These are phyloP conservation scores for Poecile montanus DNA, from an alignment of 2,797 vertebrate genomes.

Conservation along the genomic window DNA sequence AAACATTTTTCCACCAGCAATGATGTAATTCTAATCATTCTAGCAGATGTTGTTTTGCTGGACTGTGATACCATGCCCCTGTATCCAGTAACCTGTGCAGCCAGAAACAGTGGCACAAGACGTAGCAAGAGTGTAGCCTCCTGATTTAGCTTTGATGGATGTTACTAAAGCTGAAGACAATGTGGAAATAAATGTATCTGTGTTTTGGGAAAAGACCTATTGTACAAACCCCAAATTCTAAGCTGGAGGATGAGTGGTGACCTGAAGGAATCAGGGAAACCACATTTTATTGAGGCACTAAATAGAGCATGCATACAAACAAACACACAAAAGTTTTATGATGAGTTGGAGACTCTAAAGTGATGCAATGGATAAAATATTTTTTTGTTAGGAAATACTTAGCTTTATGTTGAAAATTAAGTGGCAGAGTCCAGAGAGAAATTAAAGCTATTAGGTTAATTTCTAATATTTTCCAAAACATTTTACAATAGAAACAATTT, in stretches of 20 bases:
- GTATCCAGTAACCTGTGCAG: background rate
- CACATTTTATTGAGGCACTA: background rate
- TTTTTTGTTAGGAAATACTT: background rate
- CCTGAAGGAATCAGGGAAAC: background rate
- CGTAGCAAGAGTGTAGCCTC: background rate
- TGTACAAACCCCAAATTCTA: background rate
- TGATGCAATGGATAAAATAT: background rate
- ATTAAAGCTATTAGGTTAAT: background rate
- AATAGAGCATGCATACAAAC: background rate
- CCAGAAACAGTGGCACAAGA: background rate
- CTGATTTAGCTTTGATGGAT: background rate
- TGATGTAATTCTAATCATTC: conserved; percentile 31
- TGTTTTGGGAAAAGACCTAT: background rate
- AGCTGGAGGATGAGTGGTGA: background rate
- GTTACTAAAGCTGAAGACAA: background rate
- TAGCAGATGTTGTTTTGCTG: conserved; percentile 56
- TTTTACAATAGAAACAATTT: background rate
- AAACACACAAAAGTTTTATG: background rate
- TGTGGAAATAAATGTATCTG: background rate
- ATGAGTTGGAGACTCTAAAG: background rate
- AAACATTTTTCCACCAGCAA: background rate
- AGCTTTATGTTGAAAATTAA: background rate
- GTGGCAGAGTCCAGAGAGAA: background rate
- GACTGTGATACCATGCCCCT: background rate
- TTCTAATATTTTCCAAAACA: background rate